Base-by-base conservation (phyloP, 2,797 vertebrate genomes). In the Sarcoramphus papa region DNA sequence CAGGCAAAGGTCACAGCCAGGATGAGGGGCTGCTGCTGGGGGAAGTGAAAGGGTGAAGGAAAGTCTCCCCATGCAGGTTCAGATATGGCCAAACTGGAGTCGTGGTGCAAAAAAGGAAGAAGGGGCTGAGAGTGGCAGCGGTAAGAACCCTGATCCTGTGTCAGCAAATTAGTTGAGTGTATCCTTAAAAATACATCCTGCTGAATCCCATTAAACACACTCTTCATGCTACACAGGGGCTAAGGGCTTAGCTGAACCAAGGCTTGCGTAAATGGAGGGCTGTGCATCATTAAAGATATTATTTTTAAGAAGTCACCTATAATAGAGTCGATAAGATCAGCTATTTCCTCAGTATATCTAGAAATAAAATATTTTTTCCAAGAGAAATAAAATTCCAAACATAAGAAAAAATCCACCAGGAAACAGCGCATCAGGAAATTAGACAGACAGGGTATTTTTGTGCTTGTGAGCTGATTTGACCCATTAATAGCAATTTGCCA, bases 361-460 rank as follows among this genome's bases (percentile, higher is more conserved):
- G 79, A 81, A 96, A 94, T 64, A 72, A 28, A 77, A 22, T 2
- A 37, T 78, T 88, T 90, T 80, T 84, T 18, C 62, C 62, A 60
- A 67, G 31, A 76, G 51, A 81, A 93, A 92, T 85, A 78, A 88
- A 84, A 90, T 84, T 84, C 41, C 9, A 51, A 93, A 63, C 48
- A 6, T 35, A 37, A 79, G 33, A 63, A 56, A 83, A 93, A 67
- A 35, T 62, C 73, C 35, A 88, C 25, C 69, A 88, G 93, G 96
- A 96, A 96, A n/a, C 67, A 51, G 45, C 7, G 3, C 21, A 28
- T 57, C 82, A 95, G 96, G 96, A 96, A 94, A 90, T 51, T 7
- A 53, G 76, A 73, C 81, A 97, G 75, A 94, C 86, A 33, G 57
- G 19, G 56, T 90, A 64, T 92, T 91, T 92, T 82, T 79, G 73